Percentiles rank a stretch among this genome's conserved stretches.
These are phyloP conservation scores for Hirudinaria manillensis DNA, from an alignment of 2,888 invertebrate genomes.

Conservation along the genomic window DNA sequence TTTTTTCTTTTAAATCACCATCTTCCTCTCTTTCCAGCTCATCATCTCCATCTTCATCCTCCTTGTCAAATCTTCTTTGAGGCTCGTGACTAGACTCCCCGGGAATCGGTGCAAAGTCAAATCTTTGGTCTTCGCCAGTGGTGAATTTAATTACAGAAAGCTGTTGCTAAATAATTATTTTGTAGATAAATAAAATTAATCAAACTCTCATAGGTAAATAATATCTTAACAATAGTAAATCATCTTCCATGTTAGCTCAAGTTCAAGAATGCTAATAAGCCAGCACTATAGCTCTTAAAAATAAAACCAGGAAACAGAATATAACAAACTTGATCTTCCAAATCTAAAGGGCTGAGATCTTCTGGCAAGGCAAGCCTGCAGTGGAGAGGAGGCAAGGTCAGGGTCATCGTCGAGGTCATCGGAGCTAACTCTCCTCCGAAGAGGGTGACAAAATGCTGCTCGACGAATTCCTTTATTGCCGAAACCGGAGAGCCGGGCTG, in stretches of 20 bases:
- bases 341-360: conserved; percentile 24
- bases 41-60: conserved; percentile 7
- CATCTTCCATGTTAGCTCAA: no score
- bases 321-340: background rate
- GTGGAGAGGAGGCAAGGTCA: conserved; percentile 19
- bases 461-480: conserved; percentile 51
- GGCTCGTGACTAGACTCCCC: no score
- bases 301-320: background rate
- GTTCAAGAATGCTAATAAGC: no score
- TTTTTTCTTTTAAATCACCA: conserved; percentile 3
- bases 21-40: background rate
- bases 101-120: no score
- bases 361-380: conserved; percentile 17
- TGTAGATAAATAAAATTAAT: no score
- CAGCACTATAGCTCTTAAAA: no score
- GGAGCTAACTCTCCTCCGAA: conserved; percentile 13
- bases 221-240: no score
- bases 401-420: background rate
- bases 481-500: conserved; percentile 49
- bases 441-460: conserved; percentile 41
- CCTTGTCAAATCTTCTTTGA: background rate
- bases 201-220: no score
- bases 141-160: no score
- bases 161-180: no score
- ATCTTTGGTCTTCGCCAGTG: no score